These are phyloP conservation scores for Tragulus kanchil DNA, from an alignment of 2,113 vertebrate genomes.

Conservation along the genomic window DNA sequence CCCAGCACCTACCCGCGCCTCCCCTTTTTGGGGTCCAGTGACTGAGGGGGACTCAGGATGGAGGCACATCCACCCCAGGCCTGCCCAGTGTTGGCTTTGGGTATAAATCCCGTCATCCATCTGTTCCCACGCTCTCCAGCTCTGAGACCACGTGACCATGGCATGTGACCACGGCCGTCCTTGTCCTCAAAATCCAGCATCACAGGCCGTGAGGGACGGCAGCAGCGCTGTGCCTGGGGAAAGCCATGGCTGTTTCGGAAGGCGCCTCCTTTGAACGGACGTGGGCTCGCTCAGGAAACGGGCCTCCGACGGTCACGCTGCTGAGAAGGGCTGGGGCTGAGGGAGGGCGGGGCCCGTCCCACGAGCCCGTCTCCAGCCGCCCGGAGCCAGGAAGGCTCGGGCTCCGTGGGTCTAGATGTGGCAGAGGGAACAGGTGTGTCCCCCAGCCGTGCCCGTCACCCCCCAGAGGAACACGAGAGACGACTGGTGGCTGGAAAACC, in stretches of 20 bases:
- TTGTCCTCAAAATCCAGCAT: not conserved
- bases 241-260: not conserved
- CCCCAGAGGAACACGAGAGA: not conserved
- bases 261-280: accelerated
- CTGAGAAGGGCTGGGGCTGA: not conserved
- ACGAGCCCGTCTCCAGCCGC: not conserved
- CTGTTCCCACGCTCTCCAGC: not conserved
- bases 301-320: accelerated
- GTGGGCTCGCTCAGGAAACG: not conserved
- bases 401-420: not conserved
- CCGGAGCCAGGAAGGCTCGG: accelerated
- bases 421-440: not conserved
- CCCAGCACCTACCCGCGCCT: accelerated
- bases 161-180: accelerated
- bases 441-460: accelerated
- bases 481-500: not conserved
- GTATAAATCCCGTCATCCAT: accelerated
- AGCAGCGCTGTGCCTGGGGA: accelerated
- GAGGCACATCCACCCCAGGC: accelerated
- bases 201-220: accelerated
- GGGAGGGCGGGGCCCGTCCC: accelerated
- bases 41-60: accelerated
- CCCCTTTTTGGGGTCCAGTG: no score
- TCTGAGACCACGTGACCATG: not conserved
- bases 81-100: not conserved